Percentiles rank a stretch among this genome's conserved stretches.
Evolutionary conservation across 2,113 vertebrate species (phyloP).

Genomic region (Heptranchias perlo): DNA sequence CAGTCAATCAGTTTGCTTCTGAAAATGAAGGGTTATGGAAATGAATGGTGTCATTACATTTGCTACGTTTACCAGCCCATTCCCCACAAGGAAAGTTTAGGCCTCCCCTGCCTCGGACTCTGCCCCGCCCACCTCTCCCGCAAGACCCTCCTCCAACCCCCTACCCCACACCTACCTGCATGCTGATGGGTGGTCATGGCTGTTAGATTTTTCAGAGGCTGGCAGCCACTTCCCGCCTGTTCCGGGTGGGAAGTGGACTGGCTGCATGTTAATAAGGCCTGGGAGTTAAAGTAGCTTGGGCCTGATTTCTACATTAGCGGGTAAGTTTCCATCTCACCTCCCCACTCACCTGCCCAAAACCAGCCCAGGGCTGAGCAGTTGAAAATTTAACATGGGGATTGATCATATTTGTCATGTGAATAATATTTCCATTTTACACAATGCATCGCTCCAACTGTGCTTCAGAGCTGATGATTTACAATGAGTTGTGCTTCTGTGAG

Average conservation of each 20-base stretch:
- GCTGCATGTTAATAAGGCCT: too few species aligned
- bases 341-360: not conserved
- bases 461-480: not conserved
- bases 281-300: not conserved
- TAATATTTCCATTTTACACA: not conserved
- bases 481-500: not conserved
- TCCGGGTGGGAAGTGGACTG: not conserved
- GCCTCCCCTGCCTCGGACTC: too few species aligned
- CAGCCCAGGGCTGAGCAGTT: not conserved
- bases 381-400: not conserved
- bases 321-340: not conserved
- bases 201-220: not conserved
- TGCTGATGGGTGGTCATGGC: not conserved
- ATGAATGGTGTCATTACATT: not conserved
- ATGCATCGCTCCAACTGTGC: not conserved
- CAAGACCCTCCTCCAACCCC: not conserved
- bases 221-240: not conserved
- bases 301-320: not conserved
- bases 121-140: not conserved
- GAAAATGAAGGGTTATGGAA: not conserved
- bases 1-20: not conserved
- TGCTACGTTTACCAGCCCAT: not conserved
- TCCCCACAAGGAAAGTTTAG: not conserved
- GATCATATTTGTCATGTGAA: not conserved
- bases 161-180: not conserved